A percentile compares a stretch with the other conserved stretches of the same genome.
Evolutionary conservation across 1,140 invertebrate genomes (phyloP).

Genomic region (Euborellia annulipes): DNA sequence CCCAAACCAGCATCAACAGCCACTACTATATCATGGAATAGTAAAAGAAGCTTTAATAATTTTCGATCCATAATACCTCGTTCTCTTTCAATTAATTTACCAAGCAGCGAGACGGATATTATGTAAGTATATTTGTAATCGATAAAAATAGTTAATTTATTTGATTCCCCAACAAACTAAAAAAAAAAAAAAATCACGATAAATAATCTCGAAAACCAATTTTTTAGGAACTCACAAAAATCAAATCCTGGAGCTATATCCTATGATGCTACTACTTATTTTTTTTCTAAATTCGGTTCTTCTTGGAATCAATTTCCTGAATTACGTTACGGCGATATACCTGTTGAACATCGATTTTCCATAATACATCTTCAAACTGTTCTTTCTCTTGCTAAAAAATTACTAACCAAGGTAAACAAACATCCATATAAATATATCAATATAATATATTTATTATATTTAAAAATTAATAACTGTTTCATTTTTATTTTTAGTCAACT

Average conservation of each 20-base stretch:
- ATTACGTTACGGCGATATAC: slow-evolving; percentile 50
- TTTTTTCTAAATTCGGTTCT: slow-evolving; percentile 83
- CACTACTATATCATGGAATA: slow-evolving; percentile 22
- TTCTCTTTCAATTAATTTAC: slow-evolving; percentile 75
- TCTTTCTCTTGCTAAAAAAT: slow-evolving; percentile 25
- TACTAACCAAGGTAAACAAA: no score
- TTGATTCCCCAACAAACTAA: no score
- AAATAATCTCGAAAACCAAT: no score
- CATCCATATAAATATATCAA: no score
- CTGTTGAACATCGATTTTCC: slow-evolving; percentile 40
- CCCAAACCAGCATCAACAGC: slow-evolving; percentile 42
- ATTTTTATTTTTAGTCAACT: no score
- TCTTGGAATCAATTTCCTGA: slow-evolving; percentile 79
- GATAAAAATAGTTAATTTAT: no score
- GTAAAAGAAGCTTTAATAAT: slow-evolving; percentile 22
- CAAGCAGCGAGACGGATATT: slow-evolving; percentile 21
- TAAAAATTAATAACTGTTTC: no score
- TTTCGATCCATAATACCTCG: slow-evolving; percentile 78
- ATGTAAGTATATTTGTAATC: slow-evolving; percentile 12
- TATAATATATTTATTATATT: no score
- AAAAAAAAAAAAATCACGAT: no score
- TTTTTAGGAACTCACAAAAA: no score
- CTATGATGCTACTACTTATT: slow-evolving; percentile 68
- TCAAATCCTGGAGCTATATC: slow-evolving; percentile 25
- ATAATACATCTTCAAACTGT: slow-evolving; percentile 51